These are phyloP conservation scores for Gnatocerus cornutus DNA, from an alignment of 2,888 invertebrate species.

Conservation along the genomic window DNA sequence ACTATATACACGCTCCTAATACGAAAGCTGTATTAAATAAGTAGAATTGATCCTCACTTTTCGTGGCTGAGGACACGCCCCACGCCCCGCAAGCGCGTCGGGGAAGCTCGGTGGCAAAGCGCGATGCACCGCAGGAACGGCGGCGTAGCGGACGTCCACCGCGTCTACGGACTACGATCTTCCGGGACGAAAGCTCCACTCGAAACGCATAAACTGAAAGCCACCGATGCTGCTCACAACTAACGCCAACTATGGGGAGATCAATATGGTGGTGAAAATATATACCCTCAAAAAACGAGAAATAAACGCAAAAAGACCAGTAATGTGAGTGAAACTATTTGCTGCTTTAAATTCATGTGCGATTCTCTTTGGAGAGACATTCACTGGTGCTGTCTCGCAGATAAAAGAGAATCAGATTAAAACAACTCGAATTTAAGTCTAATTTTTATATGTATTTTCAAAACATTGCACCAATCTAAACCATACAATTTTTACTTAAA, in stretches of 20 bases:
- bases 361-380: too few relatives aligned
- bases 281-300: not conserved
- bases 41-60: slow-evolving; percentile 73
- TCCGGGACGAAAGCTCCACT: slow-evolving; percentile 31
- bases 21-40: slow-evolving; percentile 73
- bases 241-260: not conserved
- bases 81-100: slow-evolving; percentile 57
- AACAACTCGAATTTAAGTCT: too few relatives aligned
- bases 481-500: too few relatives aligned
- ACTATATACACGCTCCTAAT: slow-evolving; percentile 73
- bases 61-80: slow-evolving; percentile 69
- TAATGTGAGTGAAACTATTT: not conserved
- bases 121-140: slow-evolving; percentile 56
- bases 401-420: too few relatives aligned
- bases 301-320: not conserved
- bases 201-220: slow-evolving; percentile 25
- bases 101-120: slow-evolving; percentile 58
- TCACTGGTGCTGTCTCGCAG: too few relatives aligned
- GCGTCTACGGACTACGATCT: slow-evolving; percentile 47
- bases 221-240: slow-evolving; percentile 6
- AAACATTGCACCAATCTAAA: too few relatives aligned
- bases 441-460: too few relatives aligned
- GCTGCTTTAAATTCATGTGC: too few relatives aligned
- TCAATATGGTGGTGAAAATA: not conserved
- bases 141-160: slow-evolving; percentile 53